Conservation (phyloP, 1,140 invertebrate species). For the Eumaeus atala region DNA sequence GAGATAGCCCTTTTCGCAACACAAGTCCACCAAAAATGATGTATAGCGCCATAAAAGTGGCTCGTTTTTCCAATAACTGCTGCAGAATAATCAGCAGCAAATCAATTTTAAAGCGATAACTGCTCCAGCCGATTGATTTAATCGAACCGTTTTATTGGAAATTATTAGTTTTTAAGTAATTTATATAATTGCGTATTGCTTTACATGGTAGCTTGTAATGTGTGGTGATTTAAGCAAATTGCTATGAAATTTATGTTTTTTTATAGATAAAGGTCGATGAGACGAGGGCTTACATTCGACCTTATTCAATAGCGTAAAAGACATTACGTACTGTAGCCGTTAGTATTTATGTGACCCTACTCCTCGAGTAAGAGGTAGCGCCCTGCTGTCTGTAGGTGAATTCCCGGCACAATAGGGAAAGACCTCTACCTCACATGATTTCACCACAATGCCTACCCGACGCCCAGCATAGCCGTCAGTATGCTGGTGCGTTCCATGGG, state of each 20-base stretch:
- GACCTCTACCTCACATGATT: no score
- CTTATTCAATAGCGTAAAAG: no score
- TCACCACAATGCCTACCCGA: no score
- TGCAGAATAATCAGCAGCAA: background rate
- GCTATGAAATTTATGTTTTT: slow-evolving; percentile 2
- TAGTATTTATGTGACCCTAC: no score
- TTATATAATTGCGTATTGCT: background rate
- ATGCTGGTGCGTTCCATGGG: no score
- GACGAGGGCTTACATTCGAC: background rate
- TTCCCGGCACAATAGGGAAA: no score
- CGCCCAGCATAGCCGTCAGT: no score
- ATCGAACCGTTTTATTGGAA: slow-evolving; percentile 8
- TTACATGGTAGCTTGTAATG: background rate
- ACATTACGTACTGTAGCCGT: no score
- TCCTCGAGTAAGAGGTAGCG: no score
- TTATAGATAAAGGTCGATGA: slow-evolving; percentile 1
- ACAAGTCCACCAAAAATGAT: slow-evolving; percentile 21
- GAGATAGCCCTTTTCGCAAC: slow-evolving; percentile 41
- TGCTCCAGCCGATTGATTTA: slow-evolving; percentile 5
- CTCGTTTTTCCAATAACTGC: slow-evolving; percentile 2
- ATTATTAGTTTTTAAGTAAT: slow-evolving; percentile 10
- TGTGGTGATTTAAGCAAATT: background rate
- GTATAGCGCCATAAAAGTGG: slow-evolving; percentile 16
- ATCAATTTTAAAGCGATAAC: slow-evolving; percentile 11
- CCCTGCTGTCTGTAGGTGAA: no score